Conservation (phyloP, 2,113 vertebrate genomes). For the Lophotis ruficrista region DNA sequence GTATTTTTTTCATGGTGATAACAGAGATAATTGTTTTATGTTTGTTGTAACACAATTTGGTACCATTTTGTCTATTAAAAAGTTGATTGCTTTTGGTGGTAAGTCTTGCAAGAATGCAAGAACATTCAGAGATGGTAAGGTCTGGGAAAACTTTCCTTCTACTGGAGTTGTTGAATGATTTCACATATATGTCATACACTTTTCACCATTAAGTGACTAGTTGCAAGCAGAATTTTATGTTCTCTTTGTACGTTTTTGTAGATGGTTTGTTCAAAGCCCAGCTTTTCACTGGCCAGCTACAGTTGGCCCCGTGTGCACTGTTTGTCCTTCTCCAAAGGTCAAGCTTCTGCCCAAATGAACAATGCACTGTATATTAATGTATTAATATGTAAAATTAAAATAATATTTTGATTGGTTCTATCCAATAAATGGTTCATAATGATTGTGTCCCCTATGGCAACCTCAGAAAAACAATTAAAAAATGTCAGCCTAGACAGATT, state of each 20-base stretch:
- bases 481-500: background rate
- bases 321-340: too few species aligned
- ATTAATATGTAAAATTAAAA: too few species aligned
- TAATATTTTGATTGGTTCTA: too few species aligned
- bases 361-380: too few species aligned
- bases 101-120: background rate
- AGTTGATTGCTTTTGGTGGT: background rate
- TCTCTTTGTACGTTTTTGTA: background rate
- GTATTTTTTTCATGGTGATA: background rate
- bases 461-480: background rate
- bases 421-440: background rate
- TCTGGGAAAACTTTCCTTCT: background rate
- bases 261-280: background rate
- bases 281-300: background rate
- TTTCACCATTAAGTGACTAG: background rate
- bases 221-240: background rate
- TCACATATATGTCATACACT: background rate
- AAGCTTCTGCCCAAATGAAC: too few species aligned
- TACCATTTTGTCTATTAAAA: background rate
- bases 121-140: background rate
- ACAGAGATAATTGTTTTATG: background rate
- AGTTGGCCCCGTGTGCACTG: too few species aligned
- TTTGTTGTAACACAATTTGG: background rate
- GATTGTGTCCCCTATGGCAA: background rate
- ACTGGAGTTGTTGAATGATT: background rate